A percentile compares a stretch with the other conserved stretches of the same genome.
Conservation (phyloP, 2,888 invertebrate genomes). For the Drymonia ruficornis region DNA sequence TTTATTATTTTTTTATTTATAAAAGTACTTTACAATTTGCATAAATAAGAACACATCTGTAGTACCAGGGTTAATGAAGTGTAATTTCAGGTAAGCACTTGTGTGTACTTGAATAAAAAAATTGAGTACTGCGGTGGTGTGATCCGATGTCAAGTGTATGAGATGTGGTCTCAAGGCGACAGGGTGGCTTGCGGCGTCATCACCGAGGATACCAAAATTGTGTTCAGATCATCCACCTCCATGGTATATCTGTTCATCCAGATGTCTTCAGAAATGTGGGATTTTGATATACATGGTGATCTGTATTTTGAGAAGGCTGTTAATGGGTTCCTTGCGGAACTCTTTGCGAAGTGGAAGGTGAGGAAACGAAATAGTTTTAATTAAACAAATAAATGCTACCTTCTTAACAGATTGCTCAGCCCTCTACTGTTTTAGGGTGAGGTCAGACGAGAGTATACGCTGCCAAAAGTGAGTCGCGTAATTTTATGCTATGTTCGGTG, state of each 20-base stretch:
- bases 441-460: no score
- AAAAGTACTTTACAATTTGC: no score
- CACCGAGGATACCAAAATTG: constrained; percentile 97
- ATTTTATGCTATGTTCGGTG: no score
- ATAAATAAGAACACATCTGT: no score
- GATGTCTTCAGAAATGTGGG: constrained; percentile 99
- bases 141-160: constrained; percentile 95
- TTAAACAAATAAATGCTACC: neutral
- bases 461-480: no score
- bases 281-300: constrained; percentile 99
- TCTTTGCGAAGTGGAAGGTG: constrained; percentile 98
- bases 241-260: constrained; percentile 99
- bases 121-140: constrained; percentile 95
- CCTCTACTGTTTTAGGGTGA: neutral
- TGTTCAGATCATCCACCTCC: constrained; percentile 98
- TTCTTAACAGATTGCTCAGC: no score
- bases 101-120: constrained; percentile 97
- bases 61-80: neutral
- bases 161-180: constrained; percentile 98
- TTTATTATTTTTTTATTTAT: no score
- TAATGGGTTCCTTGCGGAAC: constrained; percentile 97
- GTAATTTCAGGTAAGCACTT: constrained; percentile 90
- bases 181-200: constrained; percentile 98
- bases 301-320: constrained; percentile 99
- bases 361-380: constrained; percentile 1